Conservation (phyloP, 2,888 invertebrate species). For the Tubulanus polymorphus region DNA sequence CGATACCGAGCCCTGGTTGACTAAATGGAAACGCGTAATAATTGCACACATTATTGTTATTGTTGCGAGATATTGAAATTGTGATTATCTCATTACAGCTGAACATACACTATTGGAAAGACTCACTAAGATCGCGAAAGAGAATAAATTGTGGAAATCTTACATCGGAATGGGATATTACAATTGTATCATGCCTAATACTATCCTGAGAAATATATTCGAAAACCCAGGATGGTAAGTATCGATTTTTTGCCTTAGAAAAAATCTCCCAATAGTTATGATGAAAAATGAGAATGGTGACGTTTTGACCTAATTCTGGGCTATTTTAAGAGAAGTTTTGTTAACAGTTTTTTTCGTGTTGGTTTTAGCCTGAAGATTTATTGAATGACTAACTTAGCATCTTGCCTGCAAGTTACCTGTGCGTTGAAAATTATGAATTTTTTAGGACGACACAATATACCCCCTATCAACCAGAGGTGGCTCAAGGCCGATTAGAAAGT, state of each 20-base stretch:
- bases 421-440: too few relatives aligned
- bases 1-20: too few relatives aligned
- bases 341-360: too few relatives aligned
- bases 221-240: constrained; percentile 97
- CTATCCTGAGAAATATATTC: constrained; percentile 92
- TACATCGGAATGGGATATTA: constrained; percentile 99
- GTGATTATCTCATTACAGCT: constrained; percentile 59
- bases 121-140: constrained; percentile 54
- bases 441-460: constrained; percentile 94
- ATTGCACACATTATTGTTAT: constrained; percentile 1
- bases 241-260: too few relatives aligned
- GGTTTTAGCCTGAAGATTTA: too few relatives aligned
- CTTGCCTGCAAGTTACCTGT: too few relatives aligned
- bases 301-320: too few relatives aligned
- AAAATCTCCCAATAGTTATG: too few relatives aligned
- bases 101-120: constrained; percentile 78
- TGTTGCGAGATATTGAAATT: too few relatives aligned
- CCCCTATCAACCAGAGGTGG: constrained; percentile 96
- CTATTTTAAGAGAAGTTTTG: too few relatives aligned
- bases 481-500: constrained; percentile 93
- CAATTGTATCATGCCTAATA: constrained; percentile 92
- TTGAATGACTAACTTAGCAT: too few relatives aligned
- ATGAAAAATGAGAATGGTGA: too few relatives aligned
- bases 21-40: neutral
- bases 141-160: constrained; percentile 89